Evolutionary conservation across 2,113 vertebrate genomes (phyloP).

Genomic region (Tetrao urogallus): DNA sequence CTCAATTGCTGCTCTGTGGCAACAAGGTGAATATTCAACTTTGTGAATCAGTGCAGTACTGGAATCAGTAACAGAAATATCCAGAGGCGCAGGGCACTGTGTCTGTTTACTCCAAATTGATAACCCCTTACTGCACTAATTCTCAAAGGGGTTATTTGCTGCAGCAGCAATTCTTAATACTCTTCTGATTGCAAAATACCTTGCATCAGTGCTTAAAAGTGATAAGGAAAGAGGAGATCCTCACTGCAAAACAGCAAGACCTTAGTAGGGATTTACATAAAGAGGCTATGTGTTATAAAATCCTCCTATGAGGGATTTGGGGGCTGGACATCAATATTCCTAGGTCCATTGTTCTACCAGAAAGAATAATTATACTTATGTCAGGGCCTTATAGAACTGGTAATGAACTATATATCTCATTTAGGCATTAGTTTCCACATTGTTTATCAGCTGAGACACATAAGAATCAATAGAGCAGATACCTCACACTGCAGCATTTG

Average conservation of each 20-base stretch:
- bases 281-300: not conserved
- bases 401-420: not conserved
- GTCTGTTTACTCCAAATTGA: slow-evolving; percentile 19
- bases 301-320: not conserved
- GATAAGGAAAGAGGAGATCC: not conserved
- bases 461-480: not conserved
- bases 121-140: slow-evolving; percentile 34
- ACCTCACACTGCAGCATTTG: not conserved
- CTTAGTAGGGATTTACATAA: not conserved
- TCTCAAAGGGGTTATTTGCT: slow-evolving; percentile 36
- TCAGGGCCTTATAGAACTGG: not conserved
- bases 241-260: not conserved
- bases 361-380: not conserved
- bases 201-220: not conserved
- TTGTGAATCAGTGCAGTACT: not conserved
- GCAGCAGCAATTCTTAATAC: not conserved
- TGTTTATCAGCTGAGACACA: not conserved
- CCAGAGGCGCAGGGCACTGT: not conserved
- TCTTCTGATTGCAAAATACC: slow-evolving; percentile 2
- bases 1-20: not conserved
- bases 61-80: not conserved
- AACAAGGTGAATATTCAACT: slow-evolving; percentile 16
- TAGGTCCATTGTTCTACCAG: not conserved
- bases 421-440: not conserved
- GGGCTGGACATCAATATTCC: not conserved